Base-by-base conservation (phyloP, 1,140 invertebrate genomes). In the Drosophila arawakana region DNA sequence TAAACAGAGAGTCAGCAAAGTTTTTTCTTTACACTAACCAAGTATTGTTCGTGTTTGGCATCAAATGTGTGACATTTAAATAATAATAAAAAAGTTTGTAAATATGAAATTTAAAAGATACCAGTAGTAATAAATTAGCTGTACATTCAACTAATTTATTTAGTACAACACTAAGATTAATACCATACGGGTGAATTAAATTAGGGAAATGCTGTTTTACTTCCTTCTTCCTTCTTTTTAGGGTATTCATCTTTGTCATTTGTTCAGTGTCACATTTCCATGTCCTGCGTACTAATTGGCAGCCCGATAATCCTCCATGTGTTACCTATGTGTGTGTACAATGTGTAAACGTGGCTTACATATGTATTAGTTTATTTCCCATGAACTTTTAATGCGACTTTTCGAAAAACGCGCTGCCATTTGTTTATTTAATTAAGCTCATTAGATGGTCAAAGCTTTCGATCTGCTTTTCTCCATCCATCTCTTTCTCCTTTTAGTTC, bases 361-460 rank as follows among this genome's bases (percentile, higher is more conserved):
- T 60, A 39, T 71, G 54, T 66, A 63, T 66, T 66, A 74, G 50
- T 73, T 75, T 43, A 65, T 68, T 60, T 79, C 63, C 41, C 81
- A 78, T 79, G 73, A 72, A 77, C 54, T 86, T 86, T 81, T 88
- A 76, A 82, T 77, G 83, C 61, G 50, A 70, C 67, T 68, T 69
- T 71, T 54, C 60, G 54, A 58, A 69, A 81, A 81, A 75, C 58
- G 74, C 69, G 60, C 57, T 76, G 62, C 61, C 80, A 83, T 88
- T 88, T 88, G 80, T 78, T 89, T 89, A 89, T 89, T 83, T 86
- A 88, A 86, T 88, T 88, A 83, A 79, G 66, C 80, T 78, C 82
- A 79, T 85, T 85, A 81, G 75, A 86, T 76, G 78, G 21, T 39
- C 60, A 58, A 72, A 15, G 68, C 63, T 77, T 60, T 78, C 62